phyloP scores from a whole-genome alignment of 1,140 invertebrate genomes.

The Drosophila tristis region DNA sequence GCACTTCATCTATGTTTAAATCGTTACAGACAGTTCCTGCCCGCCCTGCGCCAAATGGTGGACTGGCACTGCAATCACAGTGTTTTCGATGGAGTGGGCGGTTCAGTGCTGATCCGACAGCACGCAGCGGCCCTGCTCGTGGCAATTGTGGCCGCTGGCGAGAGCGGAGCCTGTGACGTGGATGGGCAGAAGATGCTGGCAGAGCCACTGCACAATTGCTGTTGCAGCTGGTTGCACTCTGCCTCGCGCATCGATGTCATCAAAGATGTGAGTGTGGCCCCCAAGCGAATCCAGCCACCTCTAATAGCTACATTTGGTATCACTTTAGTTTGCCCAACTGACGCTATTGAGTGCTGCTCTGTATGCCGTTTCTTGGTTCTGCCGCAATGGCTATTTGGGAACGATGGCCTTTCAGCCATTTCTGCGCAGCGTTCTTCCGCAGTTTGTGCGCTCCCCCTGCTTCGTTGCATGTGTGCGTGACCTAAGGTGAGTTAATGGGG shows the following conservation, averaged over 20 bases:
- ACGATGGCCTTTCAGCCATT: constrained; percentile 47
- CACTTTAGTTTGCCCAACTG: constrained; percentile 68
- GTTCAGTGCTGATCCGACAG: constrained; percentile 70
- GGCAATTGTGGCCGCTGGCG: constrained; percentile 63
- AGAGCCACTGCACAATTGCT: constrained; percentile 71
- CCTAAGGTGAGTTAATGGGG: constrained; percentile 58
- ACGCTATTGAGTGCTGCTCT: constrained; percentile 62
- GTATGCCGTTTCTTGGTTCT: constrained; percentile 68
- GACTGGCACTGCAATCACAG: constrained; percentile 83
- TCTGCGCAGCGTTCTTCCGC: constrained; percentile 58
- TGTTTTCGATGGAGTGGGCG: constrained; percentile 65
- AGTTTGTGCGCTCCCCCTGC: constrained; percentile 61
- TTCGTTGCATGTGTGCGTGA: constrained; percentile 58
- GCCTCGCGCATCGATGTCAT: constrained; percentile 39
- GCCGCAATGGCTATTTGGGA: constrained; percentile 40
- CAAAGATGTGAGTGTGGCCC: constrained; percentile 62
- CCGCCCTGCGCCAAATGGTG: constrained; percentile 74
- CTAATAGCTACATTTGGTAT: too few species aligned
- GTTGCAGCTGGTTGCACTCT: constrained; percentile 76
- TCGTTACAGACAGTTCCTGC: constrained; percentile 69
- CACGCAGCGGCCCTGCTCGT: constrained; percentile 78
- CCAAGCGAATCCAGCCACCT: background rate
- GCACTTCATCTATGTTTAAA: constrained; percentile 10
- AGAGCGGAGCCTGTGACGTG: constrained; percentile 57
- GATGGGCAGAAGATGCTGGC: constrained; percentile 58